These are phyloP conservation scores for Actenoides hombroni DNA, from an alignment of 2,113 vertebrate species.

Conservation along the genomic window DNA sequence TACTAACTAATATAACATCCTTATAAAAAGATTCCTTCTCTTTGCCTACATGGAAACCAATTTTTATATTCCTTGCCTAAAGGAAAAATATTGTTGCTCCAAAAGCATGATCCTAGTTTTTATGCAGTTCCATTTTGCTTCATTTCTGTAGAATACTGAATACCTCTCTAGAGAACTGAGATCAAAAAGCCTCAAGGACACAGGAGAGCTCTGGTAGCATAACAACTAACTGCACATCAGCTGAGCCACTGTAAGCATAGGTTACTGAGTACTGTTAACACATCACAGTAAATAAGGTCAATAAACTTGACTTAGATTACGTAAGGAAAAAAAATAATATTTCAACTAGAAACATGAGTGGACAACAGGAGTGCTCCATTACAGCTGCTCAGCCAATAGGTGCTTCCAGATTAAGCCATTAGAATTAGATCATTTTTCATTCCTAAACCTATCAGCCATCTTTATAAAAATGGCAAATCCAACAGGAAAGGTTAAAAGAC, in stretches of 20 bases:
- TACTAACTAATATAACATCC: neutral
- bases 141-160: constrained; percentile 17
- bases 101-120: constrained; percentile 7
- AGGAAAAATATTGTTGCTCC: neutral
- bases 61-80: neutral
- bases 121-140: neutral
- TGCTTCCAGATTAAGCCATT: neutral
- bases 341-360: neutral
- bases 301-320: neutral
- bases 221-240: neutral
- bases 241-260: neutral
- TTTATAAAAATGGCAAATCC: neutral
- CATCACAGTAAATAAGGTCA: neutral
- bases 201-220: neutral
- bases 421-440: neutral
- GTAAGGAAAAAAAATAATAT: neutral
- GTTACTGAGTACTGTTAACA: neutral
- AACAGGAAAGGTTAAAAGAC: neutral
- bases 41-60: neutral
- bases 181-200: constrained; percentile 42
- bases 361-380: neutral
- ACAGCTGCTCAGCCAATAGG: neutral
- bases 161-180: neutral
- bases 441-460: neutral
- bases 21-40: neutral